phyloP scores from a whole-genome alignment of 2,888 invertebrate species.

The Cenopis cana region DNA sequence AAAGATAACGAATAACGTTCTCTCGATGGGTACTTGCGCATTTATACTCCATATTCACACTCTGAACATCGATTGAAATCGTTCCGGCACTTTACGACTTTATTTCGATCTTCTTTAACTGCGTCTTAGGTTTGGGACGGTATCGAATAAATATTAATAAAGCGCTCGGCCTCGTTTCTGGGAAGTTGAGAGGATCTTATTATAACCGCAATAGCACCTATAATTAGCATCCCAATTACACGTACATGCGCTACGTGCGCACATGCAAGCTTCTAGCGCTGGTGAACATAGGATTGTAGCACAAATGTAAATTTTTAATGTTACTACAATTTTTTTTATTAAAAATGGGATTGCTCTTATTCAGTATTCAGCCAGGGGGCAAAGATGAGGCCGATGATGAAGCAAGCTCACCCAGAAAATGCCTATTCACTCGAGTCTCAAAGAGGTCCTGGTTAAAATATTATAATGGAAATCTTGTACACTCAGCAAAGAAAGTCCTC shows the following conservation, averaged over 20 bases:
- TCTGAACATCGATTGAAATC: slow-evolving; percentile 81
- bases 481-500: too few species aligned
- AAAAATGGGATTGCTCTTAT: too few species aligned
- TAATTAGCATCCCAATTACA: slow-evolving; percentile 84
- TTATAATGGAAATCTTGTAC: not conserved
- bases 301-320: not conserved
- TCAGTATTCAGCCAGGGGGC: too few species aligned
- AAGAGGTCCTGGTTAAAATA: too few species aligned
- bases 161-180: slow-evolving; percentile 83
- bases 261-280: slow-evolving; percentile 46
- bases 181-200: slow-evolving; percentile 84
- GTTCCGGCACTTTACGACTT: slow-evolving; percentile 83
- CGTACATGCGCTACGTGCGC: slow-evolving; percentile 77
- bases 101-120: slow-evolving; percentile 84
- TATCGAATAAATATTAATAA: slow-evolving; percentile 86
- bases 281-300: not conserved
- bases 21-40: slow-evolving; percentile 70
- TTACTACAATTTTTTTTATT: too few species aligned
- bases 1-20: slow-evolving; percentile 62
- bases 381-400: too few species aligned
- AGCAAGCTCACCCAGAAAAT: too few species aligned
- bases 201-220: slow-evolving; percentile 85
- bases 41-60: slow-evolving; percentile 74
- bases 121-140: slow-evolving; percentile 81
- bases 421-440: too few species aligned